phyloP scores from a whole-genome alignment of 1,140 invertebrate genomes.

The Lamellibrachia luymesi region DNA sequence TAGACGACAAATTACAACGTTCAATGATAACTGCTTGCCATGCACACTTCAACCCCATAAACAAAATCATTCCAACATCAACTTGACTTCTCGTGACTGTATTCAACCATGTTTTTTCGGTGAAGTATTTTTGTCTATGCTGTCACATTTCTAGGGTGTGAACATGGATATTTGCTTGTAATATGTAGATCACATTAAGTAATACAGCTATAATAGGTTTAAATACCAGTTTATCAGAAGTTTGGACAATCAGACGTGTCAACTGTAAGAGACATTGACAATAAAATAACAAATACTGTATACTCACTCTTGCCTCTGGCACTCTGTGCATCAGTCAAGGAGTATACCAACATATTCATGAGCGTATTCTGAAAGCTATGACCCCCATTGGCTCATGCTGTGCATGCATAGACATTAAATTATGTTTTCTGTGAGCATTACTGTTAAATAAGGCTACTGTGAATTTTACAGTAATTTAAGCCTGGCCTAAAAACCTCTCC shows the following conservation, averaged over 20 bases:
- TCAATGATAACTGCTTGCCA: too few relatives aligned
- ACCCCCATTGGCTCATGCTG: neutral
- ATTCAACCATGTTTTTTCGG: neutral
- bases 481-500: too few relatives aligned
- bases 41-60: neutral
- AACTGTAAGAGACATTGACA: neutral
- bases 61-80: neutral
- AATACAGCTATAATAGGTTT: too few relatives aligned
- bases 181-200: too few relatives aligned
- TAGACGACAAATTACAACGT: neutral
- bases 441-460: too few relatives aligned
- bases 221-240: too few relatives aligned
- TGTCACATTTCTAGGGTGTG: neutral
- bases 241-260: neutral
- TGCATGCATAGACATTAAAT: neutral
- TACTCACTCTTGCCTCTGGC: constrained; percentile 33
- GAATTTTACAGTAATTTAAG: too few relatives aligned
- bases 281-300: constrained; percentile 20
- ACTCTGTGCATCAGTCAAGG: constrained; percentile 31
- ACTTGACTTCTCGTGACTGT: neutral
- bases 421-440: neutral
- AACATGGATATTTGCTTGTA: too few relatives aligned
- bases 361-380: neutral
- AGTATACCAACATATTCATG: constrained; percentile 1
- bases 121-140: neutral